Evolutionary conservation across 2,113 vertebrate species (phyloP), one percentile per base, ranked within the genome.

Genomic region (Grus americana): DNA sequence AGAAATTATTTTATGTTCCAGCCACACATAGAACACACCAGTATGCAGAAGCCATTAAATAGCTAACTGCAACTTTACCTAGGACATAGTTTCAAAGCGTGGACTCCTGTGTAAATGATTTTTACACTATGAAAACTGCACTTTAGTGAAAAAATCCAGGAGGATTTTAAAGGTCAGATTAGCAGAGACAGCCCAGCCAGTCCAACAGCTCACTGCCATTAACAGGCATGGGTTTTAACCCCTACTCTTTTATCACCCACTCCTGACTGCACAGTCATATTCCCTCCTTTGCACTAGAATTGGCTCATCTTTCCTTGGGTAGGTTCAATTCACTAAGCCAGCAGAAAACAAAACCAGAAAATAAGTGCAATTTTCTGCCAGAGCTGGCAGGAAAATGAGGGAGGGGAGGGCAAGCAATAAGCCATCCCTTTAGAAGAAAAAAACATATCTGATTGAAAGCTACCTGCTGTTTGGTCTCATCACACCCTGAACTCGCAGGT

Each of bases 231-330:
- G 32, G 34, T 20, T 88, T 93, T 55, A 72, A 6, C 10, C 66
- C 24, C 38, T 47, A 5, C 15, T 61, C 27, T 62, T 72, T 49
- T 40, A 61, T 17, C 49, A 68, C 17, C 10, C 22, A 63, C 36
- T 18, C 5, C 0, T 20, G 13, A 50, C n/a, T 21, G 20, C 2
- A 14, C 18, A 34, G 19, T 29, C 12, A 5, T 18, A 27, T 19
- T 57, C 42, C 23, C 40, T 86, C 40, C 63, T 38, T 55, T 22
- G 24, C 36, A 79, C 18, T 47, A 73, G 9, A 79, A 62, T 9
- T 15, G 15, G 13, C 26, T 61, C 15, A 63, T 9, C 4, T 24
- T 38, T 83, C 49, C 18, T 12, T 30, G 26, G 9, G 5, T 4
- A 55, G 10, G 36, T n/a, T 66, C 30, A 55, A 24, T 67, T 59